Evolutionary conservation across 2,888 invertebrate species (phyloP), one percentile per base, ranked within the genome.

Genomic region (Tenthredo notha): DNA sequence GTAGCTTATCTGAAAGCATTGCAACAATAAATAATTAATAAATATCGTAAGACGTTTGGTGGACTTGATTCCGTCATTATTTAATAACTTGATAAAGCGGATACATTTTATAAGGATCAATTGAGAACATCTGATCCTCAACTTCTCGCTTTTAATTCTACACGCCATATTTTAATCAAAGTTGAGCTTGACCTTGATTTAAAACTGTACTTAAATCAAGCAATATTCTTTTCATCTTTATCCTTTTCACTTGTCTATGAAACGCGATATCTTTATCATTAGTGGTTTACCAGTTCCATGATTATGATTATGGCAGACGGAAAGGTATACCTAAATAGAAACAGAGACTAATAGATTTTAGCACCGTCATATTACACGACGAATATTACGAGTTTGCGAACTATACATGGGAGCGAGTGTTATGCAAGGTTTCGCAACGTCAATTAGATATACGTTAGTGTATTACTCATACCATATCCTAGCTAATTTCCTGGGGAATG

Each of bases 401-500:
- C 25, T 61, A 12, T 61, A 25, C 70, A 10, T 70, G 33, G 7
- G 15, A 70, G 6, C 75, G 25, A 75, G 25, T 6, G 75, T 75
- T 75, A 47, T 25, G 47, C 29, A 47, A 75, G 47, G 9, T 75
- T 75, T 33, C 43, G 47, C 47, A 43, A 47, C 47, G 47, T 29
- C 75, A 47, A 47, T 75, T 47, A 25, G 15, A 7, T 21, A 47
- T 0, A 40, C 25, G n/a, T 40, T 18, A 18, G 10, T 40, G 25
- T 21, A 29, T 47, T 75, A 47, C 29, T 75, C 43, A 72, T 33
- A 72, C n/a, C 70, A 18, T 61, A 25, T 25, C 61, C 25, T 25
- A 40, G 4, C 70, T 15, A n/a, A 40, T 72, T 72, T 72, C 70
- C 70, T n/a, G 70, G 70, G 37, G 18, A 72, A 72, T 37, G 33